phyloP scores from a whole-genome alignment of 2,797 vertebrate species.

The Enteromius mattozi region DNA sequence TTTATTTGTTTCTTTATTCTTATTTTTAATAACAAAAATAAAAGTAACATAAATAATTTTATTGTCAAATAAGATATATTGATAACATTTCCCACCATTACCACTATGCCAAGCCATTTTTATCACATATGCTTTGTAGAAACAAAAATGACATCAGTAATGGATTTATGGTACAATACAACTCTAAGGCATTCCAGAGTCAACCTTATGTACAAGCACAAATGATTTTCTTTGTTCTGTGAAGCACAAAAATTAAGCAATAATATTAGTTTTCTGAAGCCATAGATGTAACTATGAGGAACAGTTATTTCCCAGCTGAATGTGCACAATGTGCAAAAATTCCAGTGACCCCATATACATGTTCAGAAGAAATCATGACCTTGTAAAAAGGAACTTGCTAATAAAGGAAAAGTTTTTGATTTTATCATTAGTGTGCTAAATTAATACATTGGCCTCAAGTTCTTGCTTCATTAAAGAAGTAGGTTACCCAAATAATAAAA shows the following conservation, averaged over 20 bases:
- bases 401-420: not conserved
- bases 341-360: not conserved
- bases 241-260: not conserved
- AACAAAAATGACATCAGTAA: not conserved
- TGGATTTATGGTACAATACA: not conserved
- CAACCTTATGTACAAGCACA: not conserved
- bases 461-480: not conserved
- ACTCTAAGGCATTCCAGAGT: not conserved
- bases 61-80: not conserved
- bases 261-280: not conserved
- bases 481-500: not conserved
- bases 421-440: not conserved
- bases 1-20: not conserved
- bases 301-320: not conserved
- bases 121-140: not conserved
- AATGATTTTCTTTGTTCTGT: not conserved
- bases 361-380: not conserved
- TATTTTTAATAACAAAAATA: not conserved
- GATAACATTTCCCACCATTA: not conserved
- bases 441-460: not conserved
- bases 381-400: not conserved
- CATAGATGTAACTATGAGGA: not conserved
- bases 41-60: not conserved
- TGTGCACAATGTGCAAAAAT: not conserved
- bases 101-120: not conserved